phyloP scores from a whole-genome alignment of 2,888 invertebrate genomes.

The Selenia dentaria region DNA sequence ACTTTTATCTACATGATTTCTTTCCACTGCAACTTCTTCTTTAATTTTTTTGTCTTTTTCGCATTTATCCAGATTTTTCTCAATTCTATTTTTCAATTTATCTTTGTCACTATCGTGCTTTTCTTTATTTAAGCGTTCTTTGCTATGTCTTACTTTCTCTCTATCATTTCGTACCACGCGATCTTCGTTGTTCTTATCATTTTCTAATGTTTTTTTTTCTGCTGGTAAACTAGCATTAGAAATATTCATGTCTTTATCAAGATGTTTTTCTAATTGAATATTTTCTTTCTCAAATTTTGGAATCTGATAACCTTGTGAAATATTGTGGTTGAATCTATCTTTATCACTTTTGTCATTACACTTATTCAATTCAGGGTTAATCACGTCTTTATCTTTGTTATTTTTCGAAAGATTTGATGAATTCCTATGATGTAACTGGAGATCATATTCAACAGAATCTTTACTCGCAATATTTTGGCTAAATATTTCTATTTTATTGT shows the following conservation, averaged over 20 bases:
- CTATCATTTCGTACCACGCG: conserved; percentile 63
- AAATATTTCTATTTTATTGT: conserved; percentile 22
- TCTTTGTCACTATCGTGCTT: conserved; percentile 64
- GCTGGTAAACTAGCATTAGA: conserved; percentile 12
- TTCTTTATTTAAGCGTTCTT: conserved; percentile 68
- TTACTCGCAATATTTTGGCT: conserved; percentile 38
- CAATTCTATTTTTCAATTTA: conserved; percentile 58
- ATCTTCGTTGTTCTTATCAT: conserved; percentile 69
- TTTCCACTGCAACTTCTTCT: conserved; percentile 43
- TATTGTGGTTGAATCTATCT: conserved; percentile 51
- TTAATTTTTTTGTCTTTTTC: conserved; percentile 60
- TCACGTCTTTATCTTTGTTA: conserved; percentile 50
- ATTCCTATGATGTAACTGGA: conserved; percentile 50
- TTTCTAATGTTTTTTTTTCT: conserved; percentile 48
- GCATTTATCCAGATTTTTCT: conserved; percentile 46
- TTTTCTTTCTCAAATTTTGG: conserved; percentile 73
- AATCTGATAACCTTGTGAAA: conserved; percentile 46
- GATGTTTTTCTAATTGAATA: conserved; percentile 67
- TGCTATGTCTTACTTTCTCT: conserved; percentile 62
- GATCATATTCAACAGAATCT: conserved; percentile 55
- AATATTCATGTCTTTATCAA: conserved; percentile 62
- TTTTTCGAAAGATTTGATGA: conserved; percentile 52
- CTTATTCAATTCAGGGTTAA: conserved; percentile 30
- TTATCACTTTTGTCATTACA: conserved; percentile 46
- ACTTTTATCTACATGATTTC: conserved; percentile 42